Percentiles rank a stretch among this genome's conserved stretches.
Evolutionary conservation across 2,113 vertebrate genomes (phyloP).

Genomic region (Gallinago media): DNA sequence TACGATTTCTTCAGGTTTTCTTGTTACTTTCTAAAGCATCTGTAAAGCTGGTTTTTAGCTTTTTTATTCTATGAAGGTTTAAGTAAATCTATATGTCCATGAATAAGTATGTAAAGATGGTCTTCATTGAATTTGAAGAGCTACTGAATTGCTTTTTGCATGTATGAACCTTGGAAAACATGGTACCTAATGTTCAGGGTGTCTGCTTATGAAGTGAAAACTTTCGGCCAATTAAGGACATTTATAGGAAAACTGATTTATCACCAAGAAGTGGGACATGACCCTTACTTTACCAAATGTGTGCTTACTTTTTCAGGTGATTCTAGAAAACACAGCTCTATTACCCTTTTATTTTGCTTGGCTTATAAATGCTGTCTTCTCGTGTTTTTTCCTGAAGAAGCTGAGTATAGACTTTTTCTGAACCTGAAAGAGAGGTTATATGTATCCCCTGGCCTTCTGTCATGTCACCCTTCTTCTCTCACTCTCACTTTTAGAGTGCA

Average conservation of each 20-base stretch:
- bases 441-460: background rate
- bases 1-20: background rate
- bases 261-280: rapidly evolving
- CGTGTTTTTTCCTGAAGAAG: background rate
- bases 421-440: background rate
- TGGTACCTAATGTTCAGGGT: rapidly evolving
- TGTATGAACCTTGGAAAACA: background rate
- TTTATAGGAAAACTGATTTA: background rate
- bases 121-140: background rate
- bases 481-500: background rate
- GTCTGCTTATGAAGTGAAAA: background rate
- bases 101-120: background rate
- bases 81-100: background rate
- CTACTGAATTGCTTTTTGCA: background rate
- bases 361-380: background rate
- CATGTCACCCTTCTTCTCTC: background rate
- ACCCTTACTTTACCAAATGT: background rate
- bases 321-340: background rate
- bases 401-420: background rate
- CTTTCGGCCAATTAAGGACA: background rate
- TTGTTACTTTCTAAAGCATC: background rate
- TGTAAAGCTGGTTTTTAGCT: background rate
- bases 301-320: background rate
- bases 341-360: background rate
- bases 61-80: background rate